Conservation (phyloP, 2,113 vertebrate species). For the Megaptera novaeangliae region DNA sequence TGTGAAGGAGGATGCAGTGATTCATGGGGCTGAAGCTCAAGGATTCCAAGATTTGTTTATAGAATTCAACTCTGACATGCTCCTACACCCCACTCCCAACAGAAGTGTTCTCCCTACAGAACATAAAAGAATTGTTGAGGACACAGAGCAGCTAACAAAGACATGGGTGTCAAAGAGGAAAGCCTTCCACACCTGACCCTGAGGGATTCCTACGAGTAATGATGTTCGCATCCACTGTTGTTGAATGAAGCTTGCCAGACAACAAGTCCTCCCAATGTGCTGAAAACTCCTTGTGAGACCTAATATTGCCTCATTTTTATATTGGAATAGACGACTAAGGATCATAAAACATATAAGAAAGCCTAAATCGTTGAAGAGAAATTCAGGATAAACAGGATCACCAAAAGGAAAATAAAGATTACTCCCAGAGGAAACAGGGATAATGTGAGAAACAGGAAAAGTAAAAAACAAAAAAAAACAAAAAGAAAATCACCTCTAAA, state of each 20-base stretch:
- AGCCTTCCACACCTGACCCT: accelerated
- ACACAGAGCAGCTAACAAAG: background rate
- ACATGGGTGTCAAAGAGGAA: accelerated
- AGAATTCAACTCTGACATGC: background rate
- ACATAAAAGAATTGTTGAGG: background rate
- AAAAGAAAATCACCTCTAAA: background rate
- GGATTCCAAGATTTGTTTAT: background rate
- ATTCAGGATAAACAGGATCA: background rate
- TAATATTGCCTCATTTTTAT: background rate
- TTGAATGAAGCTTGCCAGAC: background rate
- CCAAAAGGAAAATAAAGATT: background rate
- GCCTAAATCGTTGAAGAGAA: background rate
- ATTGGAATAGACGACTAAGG: background rate
- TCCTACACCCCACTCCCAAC: background rate
- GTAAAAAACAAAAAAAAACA: background rate
- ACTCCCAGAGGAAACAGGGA: background rate
- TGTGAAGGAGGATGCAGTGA: background rate
- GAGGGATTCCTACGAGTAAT: background rate
- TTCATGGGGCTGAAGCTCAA: background rate
- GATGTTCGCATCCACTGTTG: accelerated
- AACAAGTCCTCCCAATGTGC: background rate
- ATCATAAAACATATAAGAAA: background rate
- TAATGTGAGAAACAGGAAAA: background rate
- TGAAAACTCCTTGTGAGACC: background rate
- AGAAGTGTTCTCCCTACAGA: background rate